Evolutionary conservation across 30 jellyfish, hydroid and myxozoan genomes (phyloP), one percentile per base, ranked within the genome.

Genomic region (Cassiopea andromeda): DNA sequence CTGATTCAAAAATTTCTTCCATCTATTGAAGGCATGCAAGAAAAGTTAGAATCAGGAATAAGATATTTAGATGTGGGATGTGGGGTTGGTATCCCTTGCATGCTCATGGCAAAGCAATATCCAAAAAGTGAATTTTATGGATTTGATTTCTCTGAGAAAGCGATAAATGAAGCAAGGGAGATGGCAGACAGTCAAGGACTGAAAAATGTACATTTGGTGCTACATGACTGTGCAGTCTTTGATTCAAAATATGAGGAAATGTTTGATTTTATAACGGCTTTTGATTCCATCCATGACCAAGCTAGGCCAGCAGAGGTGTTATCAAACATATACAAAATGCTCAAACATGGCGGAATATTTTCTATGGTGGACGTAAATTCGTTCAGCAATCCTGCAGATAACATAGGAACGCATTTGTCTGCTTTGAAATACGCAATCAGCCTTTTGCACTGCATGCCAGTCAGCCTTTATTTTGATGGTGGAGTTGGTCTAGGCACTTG

Each of bases 401-500:
- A 87, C 79, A 78, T 78, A 1, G 94, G 81, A 5, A 49, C 1
- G 75, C 82, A 85, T 1, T 14, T 44, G 9, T 81, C 90, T 16
- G 1, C 86, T 44, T 45, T 87, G 72, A 87, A 87, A 46, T 87
- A 87, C 17, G 44, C 74, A 9, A 44, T 87, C 81, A 87, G 94
- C 60, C 64, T 87, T 15, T 64, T 87, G 38, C 94, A 87, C 66
- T 87, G 94, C 81, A 87, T 87, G 94, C 94, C 94, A 4, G 94
- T 87, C 27, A 87, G 94, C 59, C 58, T 87, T 86, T 78, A 46
- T 46, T 87, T 87, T 70, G 81, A 87, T 59, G 94, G 86, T 7
- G 94, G 94, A 6, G 86, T 73, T 19, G 94, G 94, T 7, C 81
- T 87, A 3, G 94, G 94, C 44, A 78, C 94, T 1, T 87, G 94